Evolutionary conservation across 2,888 invertebrate species (phyloP), one percentile per base, ranked within the genome.

Genomic region (Trimorus sp.): DNA sequence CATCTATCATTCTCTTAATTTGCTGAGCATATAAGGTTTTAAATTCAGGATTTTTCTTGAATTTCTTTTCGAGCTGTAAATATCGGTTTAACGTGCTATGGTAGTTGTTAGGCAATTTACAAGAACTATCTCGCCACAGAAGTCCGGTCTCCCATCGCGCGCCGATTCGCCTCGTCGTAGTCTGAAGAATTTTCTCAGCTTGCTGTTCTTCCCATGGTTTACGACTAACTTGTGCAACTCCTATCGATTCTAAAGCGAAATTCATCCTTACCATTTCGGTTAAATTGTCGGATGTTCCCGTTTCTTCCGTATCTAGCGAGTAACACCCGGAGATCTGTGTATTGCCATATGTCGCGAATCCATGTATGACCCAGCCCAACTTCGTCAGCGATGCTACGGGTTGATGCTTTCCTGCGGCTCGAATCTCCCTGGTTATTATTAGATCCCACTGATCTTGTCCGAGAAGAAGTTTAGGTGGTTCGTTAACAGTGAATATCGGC

Each of bases 81-180:
- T 42, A 15, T 59, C 59, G 2, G 0, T 42, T 40, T n/a, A 59
- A 8, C 7, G 40, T 9, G 6, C 12, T 48, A 7, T 6, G 6
- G 12, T 48, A 48, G n/a, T 48, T 14, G 12, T 48, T 14, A 8
- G n/a, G 48, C n/a, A 48, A n/a, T 48, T 48, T 48, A 12, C 48
- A 8, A 2, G 14, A 48, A 16, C 68, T 63, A 6, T 70, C 45
- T 56, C 40, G 37, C 77, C 70, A 77, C 38, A 77, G 14, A 0
- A 69, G 45, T 4, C 66, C 36, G 0, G 70, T 71, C 38, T 76
- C 59, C 80, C 80, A 80, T 15, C 56, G 59, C 9, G 48, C 16
- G 1, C 59, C 54, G 0, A 80, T 59, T 11, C 70, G 69, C 0
- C 40, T 59, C 0, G 79, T 73, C 11, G 62, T 62, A n/a, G 62